phyloP scores from a whole-genome alignment of 2,797 vertebrate genomes.

The Miichthys miiuy region DNA sequence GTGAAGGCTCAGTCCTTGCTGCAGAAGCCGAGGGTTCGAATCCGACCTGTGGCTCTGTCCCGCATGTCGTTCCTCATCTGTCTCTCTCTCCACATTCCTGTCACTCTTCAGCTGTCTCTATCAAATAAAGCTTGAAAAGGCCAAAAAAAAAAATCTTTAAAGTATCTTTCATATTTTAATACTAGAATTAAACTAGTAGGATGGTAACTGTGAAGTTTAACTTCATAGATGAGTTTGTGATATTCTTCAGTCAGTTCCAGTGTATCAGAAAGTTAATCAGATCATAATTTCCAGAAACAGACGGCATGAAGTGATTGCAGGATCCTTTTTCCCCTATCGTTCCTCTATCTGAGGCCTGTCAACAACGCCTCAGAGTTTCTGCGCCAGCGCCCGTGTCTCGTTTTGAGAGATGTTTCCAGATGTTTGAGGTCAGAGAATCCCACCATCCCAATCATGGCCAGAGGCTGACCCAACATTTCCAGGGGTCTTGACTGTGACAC shows the following conservation, averaged over 20 bases:
- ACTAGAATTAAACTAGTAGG: too few species aligned
- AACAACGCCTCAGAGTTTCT: neutral
- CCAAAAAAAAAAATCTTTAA: too few species aligned
- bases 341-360: neutral
- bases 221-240: neutral
- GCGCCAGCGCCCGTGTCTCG: neutral
- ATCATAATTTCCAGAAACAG: neutral
- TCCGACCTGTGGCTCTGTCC: too few species aligned
- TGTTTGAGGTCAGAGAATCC: constrained; percentile 19
- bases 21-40: too few species aligned
- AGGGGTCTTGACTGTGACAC: neutral
- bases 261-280: neutral
- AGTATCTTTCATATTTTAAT: too few species aligned
- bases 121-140: too few species aligned
- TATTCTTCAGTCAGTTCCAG: neutral
- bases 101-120: too few species aligned
- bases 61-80: too few species aligned
- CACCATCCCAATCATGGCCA: neutral
- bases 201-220: too few species aligned
- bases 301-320: neutral
- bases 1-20: too few species aligned
- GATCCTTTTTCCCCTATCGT: too few species aligned
- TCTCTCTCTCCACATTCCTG: too few species aligned
- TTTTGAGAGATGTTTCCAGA: constrained; percentile 28
- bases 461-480: neutral